Evolutionary conservation across 2,797 vertebrate genomes (phyloP).

Genomic region (Paedocypris micromegethes): DNA sequence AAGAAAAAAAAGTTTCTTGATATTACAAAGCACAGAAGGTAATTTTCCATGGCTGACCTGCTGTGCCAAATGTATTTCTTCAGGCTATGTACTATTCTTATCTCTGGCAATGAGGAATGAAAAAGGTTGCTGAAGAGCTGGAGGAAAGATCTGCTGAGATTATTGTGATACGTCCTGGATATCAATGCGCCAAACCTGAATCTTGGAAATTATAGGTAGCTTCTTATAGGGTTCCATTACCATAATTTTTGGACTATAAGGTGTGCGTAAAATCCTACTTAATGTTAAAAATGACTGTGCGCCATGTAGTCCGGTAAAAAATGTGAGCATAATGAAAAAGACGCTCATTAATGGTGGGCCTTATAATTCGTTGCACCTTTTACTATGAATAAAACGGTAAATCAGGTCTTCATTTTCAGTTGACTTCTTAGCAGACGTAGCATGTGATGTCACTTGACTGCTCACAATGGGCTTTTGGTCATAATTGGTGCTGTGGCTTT

Average conservation of each 20-base stretch:
- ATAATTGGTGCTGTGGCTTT: slow-evolving; percentile 32
- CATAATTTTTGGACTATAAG: too few relatives aligned
- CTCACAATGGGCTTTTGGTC: slow-evolving; percentile 26
- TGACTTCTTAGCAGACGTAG: not conserved
- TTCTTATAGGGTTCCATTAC: slow-evolving; percentile 52
- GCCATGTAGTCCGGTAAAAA: too few relatives aligned
- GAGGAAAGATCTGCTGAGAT: slow-evolving; percentile 35
- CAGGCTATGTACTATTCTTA: slow-evolving; percentile 41
- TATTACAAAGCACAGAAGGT: slow-evolving; percentile 38
- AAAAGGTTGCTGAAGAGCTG: slow-evolving; percentile 32
- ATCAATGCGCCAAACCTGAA: slow-evolving; percentile 26
- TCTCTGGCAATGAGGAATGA: slow-evolving; percentile 30
- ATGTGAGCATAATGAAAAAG: too few relatives aligned
- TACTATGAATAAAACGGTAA: too few relatives aligned
- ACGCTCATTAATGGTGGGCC: too few relatives aligned
- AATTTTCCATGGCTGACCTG: slow-evolving; percentile 39
- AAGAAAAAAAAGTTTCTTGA: slow-evolving; percentile 24
- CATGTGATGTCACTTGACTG: not conserved
- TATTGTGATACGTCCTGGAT: slow-evolving; percentile 30
- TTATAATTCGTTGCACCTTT: too few relatives aligned
- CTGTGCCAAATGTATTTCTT: slow-evolving; percentile 47
- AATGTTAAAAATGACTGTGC: too few relatives aligned
- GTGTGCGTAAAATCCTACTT: too few relatives aligned
- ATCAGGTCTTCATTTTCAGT: too few relatives aligned
- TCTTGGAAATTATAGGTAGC: slow-evolving; percentile 49